Conservation (phyloP, 2,113 vertebrate species). For the Cynopterus brachyotis region DNA sequence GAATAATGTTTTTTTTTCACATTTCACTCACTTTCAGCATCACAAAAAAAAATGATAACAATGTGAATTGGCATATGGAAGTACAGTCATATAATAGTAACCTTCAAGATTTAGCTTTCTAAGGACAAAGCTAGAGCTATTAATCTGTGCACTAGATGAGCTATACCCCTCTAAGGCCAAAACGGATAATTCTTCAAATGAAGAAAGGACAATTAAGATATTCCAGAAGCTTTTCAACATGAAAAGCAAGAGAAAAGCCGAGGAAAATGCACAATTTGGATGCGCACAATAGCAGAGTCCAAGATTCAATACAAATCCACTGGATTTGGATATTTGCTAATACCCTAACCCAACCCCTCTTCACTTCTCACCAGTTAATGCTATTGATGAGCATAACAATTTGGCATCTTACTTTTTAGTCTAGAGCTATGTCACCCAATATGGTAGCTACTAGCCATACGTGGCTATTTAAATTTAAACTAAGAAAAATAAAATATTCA, state of each 20-base stretch:
- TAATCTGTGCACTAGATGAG: neutral
- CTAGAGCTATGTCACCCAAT: neutral
- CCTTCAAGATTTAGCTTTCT: conserved; percentile 14
- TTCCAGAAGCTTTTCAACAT: conserved; percentile 15
- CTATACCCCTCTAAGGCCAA: neutral
- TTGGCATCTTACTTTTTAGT: neutral
- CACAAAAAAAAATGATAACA: neutral
- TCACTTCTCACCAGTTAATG: neutral
- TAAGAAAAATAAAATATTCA: neutral
- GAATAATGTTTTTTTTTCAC: conserved; percentile 73
- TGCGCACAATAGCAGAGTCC: neutral
- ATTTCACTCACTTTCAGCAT: conserved; percentile 66
- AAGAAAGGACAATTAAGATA: conserved; percentile 47
- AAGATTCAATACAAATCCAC: neutral
- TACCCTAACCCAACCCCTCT: neutral
- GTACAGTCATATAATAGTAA: neutral
- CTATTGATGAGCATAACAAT: neutral
- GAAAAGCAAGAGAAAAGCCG: conserved; percentile 14
- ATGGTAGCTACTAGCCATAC: neutral
- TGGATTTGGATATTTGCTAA: neutral
- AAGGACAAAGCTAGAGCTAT: neutral
- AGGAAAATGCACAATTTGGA: neutral
- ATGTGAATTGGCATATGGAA: neutral
- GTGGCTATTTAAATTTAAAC: neutral
- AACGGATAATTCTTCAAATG: neutral